phyloP scores from a whole-genome alignment of 2,888 invertebrate genomes.

The Drosophila mimetica region DNA sequence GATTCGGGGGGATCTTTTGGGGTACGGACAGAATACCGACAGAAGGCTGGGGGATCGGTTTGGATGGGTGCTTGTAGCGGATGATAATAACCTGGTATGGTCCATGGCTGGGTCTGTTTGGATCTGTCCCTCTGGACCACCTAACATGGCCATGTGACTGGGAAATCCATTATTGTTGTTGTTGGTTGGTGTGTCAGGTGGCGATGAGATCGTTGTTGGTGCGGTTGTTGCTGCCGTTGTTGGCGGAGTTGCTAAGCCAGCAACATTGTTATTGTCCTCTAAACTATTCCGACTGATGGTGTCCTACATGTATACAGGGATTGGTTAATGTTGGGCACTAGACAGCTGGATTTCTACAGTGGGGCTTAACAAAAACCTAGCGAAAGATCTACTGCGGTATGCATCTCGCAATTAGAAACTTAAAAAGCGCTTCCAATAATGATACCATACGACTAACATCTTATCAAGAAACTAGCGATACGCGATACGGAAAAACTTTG shows the following conservation, averaged over 20 bases:
- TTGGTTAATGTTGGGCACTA: slow-evolving; percentile 6
- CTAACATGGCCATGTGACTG: slow-evolving; percentile 21
- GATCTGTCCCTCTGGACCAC: slow-evolving; percentile 25
- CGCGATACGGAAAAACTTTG: slow-evolving; percentile 9
- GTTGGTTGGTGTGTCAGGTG: slow-evolving; percentile 42
- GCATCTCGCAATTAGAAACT: not conserved
- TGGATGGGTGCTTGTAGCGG: not conserved
- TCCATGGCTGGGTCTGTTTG: slow-evolving; percentile 45
- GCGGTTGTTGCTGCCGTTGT: slow-evolving; percentile 3
- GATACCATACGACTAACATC: not conserved
- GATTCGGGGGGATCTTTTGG: not conserved
- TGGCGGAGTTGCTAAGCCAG: slow-evolving; percentile 48
- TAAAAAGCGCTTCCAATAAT: not conserved
- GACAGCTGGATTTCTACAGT: not conserved
- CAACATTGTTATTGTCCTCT: slow-evolving; percentile 67
- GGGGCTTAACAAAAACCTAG: not conserved
- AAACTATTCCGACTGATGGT: slow-evolving; percentile 67
- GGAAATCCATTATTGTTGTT: slow-evolving; percentile 18
- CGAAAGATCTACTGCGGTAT: not conserved
- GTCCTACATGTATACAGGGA: slow-evolving; percentile 59
- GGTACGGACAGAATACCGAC: slow-evolving; percentile 17
- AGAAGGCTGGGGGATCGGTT: slow-evolving; percentile 4
- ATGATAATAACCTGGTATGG: slow-evolving; percentile 63
- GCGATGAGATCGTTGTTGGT: slow-evolving; percentile 59
- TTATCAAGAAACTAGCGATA: slow-evolving; percentile 6